phyloP scores from a whole-genome alignment of 1,140 invertebrate species.

The Drosophila dunni region DNA sequence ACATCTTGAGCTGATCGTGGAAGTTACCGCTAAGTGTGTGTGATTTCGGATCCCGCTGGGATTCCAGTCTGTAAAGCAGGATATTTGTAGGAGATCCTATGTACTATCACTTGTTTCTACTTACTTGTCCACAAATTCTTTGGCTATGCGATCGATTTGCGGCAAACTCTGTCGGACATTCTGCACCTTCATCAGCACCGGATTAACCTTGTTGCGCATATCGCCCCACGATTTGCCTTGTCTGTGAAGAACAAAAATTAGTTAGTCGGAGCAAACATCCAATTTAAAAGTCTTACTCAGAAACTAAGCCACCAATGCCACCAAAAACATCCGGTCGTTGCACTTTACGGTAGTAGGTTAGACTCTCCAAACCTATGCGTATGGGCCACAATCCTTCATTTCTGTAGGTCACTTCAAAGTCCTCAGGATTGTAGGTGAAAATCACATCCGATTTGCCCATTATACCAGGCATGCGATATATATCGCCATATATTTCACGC shows the following conservation, averaged over 20 bases:
- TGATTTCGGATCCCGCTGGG: conserved; percentile 84
- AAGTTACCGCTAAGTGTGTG: conserved; percentile 86
- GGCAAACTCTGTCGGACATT: conserved; percentile 67
- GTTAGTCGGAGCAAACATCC: not conserved
- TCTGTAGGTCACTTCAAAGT: conserved; percentile 71
- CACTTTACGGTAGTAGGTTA: conserved; percentile 70
- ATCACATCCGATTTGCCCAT: conserved; percentile 71
- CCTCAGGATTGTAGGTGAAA: conserved; percentile 70
- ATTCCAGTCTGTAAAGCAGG: conserved; percentile 85
- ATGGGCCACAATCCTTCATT: conserved; percentile 81
- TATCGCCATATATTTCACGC: conserved; percentile 69
- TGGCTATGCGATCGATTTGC: conserved; percentile 66
- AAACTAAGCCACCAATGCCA: conserved; percentile 65
- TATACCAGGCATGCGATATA: conserved; percentile 63
- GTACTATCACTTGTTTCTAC: too few species aligned
- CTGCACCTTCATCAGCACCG: conserved; percentile 72
- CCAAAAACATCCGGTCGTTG: conserved; percentile 69
- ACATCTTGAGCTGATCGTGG: conserved; percentile 88
- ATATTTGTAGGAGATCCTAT: not conserved
- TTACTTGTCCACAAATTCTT: conserved; percentile 69
- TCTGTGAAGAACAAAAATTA: conserved; percentile 18
- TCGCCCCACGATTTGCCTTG: conserved; percentile 71
- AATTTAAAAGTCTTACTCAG: conserved; percentile 51
- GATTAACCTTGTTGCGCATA: conserved; percentile 73
- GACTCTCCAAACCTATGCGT: conserved; percentile 66